phyloP scores from a whole-genome alignment of 2,888 invertebrate genomes.

The Drosophila kambysellisi region DNA sequence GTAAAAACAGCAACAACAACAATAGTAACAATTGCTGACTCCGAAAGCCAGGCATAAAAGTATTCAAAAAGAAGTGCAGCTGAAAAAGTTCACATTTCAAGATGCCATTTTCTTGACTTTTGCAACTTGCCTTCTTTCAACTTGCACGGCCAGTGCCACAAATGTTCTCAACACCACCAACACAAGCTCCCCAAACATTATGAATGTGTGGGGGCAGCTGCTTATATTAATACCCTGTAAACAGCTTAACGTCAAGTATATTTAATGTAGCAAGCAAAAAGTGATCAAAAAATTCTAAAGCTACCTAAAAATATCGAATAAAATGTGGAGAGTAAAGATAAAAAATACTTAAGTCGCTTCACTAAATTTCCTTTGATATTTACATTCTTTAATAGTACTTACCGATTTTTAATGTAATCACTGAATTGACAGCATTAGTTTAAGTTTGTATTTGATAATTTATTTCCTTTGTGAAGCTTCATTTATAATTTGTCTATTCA shows the following conservation, averaged over 20 bases:
- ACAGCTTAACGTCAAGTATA: not conserved
- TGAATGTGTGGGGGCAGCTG: conserved; percentile 30
- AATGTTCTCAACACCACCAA: conserved; percentile 55
- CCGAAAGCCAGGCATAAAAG: conserved; percentile 73
- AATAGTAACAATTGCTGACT: conserved; percentile 46
- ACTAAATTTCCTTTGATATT: not conserved
- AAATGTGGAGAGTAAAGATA: not conserved
- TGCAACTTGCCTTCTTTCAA: conserved; percentile 56
- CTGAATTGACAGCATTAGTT: not conserved
- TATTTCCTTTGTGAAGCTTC: not conserved
- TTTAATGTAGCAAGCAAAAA: not conserved
- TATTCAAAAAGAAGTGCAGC: conserved; percentile 78
- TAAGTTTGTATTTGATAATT: not conserved
- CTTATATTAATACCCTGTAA: conserved; percentile 50
- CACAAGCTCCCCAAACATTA: conserved; percentile 27
- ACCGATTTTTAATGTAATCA: not conserved
- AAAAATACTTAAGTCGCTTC: not conserved
- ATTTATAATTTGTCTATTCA: not conserved
- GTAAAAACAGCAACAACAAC: conserved; percentile 9
- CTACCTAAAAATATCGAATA: not conserved
- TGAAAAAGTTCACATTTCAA: conserved; percentile 81
- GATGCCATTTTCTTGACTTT: conserved; percentile 76
- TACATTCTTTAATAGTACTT: not conserved
- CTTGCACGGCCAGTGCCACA: conserved; percentile 60
- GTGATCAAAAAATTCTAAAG: no score